Evolutionary conservation across 2,113 vertebrate species (phyloP).

Genomic region (Proteles cristata): DNA sequence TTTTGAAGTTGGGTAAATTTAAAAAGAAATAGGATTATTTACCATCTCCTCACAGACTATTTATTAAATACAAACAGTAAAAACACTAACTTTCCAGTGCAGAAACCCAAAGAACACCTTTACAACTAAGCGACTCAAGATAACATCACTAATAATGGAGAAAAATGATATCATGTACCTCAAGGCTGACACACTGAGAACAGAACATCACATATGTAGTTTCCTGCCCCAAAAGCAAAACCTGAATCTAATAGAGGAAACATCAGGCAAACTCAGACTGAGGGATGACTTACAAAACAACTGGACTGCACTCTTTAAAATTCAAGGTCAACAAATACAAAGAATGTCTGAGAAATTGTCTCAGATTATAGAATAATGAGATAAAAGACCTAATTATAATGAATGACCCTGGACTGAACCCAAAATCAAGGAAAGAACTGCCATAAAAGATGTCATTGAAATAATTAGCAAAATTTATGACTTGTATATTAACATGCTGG

Average conservation of each 20-base stretch:
- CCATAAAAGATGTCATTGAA: neutral
- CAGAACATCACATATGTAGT: neutral
- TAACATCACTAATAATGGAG: neutral
- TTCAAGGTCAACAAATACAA: neutral
- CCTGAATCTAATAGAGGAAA: neutral
- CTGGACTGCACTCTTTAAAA: neutral
- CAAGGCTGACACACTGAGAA: neutral
- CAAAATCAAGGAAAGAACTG: slow-evolving; percentile 38
- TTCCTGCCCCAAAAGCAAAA: neutral
- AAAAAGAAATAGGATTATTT: neutral
- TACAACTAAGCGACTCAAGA: neutral
- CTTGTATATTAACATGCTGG: neutral
- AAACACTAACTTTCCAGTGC: neutral
- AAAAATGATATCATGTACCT: neutral
- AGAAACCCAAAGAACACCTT: slow-evolving; percentile 1
- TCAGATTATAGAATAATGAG: slow-evolving; percentile 22
- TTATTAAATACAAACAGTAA: slow-evolving; percentile 49
- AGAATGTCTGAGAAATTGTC: neutral
- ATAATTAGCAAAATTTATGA: slow-evolving; percentile 5
- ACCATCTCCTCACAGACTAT: neutral
- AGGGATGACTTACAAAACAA: slow-evolving; percentile 7
- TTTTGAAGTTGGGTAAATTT: neutral
- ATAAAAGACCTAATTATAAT: neutral
- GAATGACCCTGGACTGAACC: neutral
- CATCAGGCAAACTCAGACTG: neutral